Evolutionary conservation across 1,140 invertebrate genomes (phyloP).

Genomic region (Hyles vespertilio): DNA sequence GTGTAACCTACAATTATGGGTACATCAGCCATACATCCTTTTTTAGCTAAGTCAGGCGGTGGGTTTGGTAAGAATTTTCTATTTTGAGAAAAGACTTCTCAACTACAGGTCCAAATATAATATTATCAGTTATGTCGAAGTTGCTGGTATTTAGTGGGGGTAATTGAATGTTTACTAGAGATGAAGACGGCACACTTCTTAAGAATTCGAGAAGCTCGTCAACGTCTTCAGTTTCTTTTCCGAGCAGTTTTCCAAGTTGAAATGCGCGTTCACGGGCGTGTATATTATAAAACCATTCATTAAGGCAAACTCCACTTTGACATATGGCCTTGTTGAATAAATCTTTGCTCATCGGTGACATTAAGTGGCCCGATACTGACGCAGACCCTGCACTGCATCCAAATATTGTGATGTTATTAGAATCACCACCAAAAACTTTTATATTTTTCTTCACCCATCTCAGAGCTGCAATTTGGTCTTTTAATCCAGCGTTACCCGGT

Average conservation of each 20-base stretch:
- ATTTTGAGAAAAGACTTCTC: conserved; percentile 44
- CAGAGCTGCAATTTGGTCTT: conserved; percentile 81
- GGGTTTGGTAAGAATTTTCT: conserved; percentile 47
- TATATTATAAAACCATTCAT: conserved; percentile 58
- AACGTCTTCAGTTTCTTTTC: conserved; percentile 49
- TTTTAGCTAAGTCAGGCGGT: conserved; percentile 40
- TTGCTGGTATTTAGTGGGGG: conserved; percentile 31
- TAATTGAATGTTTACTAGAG: conserved; percentile 49
- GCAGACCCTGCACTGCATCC: conserved; percentile 82
- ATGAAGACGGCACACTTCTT: conserved; percentile 40
- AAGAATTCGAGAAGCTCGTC: conserved; percentile 50
- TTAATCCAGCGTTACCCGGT: conserved; percentile 82
- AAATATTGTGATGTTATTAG: conserved; percentile 79
- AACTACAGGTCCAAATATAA: conserved; percentile 56
- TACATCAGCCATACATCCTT: conserved; percentile 39
- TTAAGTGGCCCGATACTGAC: conserved; percentile 78
- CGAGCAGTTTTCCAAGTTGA: conserved; percentile 52
- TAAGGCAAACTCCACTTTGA: conserved; percentile 69
- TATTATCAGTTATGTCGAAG: conserved; percentile 40
- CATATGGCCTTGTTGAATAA: conserved; percentile 71
- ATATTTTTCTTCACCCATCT: conserved; percentile 81
- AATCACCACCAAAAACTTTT: conserved; percentile 76
- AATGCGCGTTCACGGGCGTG: conserved; percentile 50
- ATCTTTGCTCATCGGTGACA: conserved; percentile 77
- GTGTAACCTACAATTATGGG: conserved; percentile 60